Evolutionary conservation across 2,113 vertebrate species (phyloP).

Genomic region (Gobio gobio): DNA sequence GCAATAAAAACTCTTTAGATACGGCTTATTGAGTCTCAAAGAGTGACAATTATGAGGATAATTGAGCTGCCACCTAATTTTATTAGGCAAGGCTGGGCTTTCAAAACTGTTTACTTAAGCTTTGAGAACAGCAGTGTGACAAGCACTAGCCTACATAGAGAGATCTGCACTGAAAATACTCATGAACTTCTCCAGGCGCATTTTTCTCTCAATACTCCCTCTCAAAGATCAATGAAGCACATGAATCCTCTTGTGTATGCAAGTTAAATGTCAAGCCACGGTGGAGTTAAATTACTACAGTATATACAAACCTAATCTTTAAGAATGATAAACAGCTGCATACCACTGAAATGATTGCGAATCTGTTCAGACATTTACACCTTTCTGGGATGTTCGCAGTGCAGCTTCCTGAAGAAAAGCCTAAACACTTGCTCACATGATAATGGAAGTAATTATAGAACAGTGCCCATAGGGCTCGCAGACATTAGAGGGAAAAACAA

Average conservation of each 20-base stretch:
- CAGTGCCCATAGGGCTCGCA: constrained; percentile 17
- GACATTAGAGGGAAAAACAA: neutral
- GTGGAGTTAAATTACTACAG: neutral
- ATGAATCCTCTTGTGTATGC: neutral
- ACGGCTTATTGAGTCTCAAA: neutral
- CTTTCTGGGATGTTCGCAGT: neutral
- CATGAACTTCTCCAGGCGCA: neutral
- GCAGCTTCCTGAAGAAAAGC: neutral
- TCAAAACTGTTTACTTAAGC: neutral
- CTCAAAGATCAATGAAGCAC: neutral
- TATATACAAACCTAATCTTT: neutral
- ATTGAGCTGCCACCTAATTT: neutral
- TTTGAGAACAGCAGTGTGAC: neutral
- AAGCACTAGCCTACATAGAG: neutral
- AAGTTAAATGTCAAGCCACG: neutral
- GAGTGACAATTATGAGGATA: constrained; percentile 5
- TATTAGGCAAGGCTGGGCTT: neutral
- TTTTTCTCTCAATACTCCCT: neutral
- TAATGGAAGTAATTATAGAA: constrained; percentile 42
- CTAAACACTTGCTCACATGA: constrained; percentile 25
- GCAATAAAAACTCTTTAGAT: neutral
- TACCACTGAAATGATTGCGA: too few relatives aligned
- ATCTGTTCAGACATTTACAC: neutral
- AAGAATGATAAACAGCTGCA: neutral
- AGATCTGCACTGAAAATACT: neutral